A percentile compares a stretch with the other conserved stretches of the same genome.
These are phyloP conservation scores for Oreocharis arfaki DNA, from an alignment of 2,113 vertebrate species.

Conservation along the genomic window DNA sequence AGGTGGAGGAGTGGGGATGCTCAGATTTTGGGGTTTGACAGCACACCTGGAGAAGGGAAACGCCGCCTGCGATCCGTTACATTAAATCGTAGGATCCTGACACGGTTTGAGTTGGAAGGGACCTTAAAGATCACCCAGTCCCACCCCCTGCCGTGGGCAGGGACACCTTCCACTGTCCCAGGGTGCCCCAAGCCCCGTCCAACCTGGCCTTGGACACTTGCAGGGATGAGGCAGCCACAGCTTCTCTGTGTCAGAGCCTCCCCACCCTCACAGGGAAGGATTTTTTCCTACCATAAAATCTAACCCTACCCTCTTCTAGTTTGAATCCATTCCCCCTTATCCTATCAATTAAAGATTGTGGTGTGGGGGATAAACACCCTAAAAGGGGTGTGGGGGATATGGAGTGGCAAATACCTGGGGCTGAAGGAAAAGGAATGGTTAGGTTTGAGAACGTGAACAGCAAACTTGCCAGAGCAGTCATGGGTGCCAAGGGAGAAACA, in stretches of 20 bases:
- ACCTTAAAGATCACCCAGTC: fast-evolving
- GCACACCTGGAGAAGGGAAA: not conserved
- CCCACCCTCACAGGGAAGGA: not conserved
- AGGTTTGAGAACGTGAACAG: not conserved
- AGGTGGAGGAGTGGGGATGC: not conserved
- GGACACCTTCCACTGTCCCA: not conserved
- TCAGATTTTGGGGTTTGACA: not conserved
- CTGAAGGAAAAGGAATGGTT: not conserved
- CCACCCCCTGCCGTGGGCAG: not conserved
- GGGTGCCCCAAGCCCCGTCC: fast-evolving
- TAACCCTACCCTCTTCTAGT: not conserved
- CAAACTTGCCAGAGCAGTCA: conserved; percentile 23
- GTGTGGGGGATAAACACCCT: too few species aligned
- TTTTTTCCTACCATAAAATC: not conserved
- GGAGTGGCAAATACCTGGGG: not conserved
- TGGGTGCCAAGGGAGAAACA: not conserved
- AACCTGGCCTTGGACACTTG: fast-evolving
- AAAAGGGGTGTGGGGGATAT: not conserved
- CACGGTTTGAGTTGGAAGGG: not conserved
- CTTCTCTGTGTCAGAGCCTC: not conserved
- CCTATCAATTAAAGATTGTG: not conserved
- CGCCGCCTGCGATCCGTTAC: fast-evolving
- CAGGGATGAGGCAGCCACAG: not conserved
- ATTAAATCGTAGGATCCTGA: not conserved
- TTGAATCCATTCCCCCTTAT: not conserved